These are phyloP conservation scores for Volucella bombylans DNA, from an alignment of 2,888 invertebrate genomes.

Conservation along the genomic window DNA sequence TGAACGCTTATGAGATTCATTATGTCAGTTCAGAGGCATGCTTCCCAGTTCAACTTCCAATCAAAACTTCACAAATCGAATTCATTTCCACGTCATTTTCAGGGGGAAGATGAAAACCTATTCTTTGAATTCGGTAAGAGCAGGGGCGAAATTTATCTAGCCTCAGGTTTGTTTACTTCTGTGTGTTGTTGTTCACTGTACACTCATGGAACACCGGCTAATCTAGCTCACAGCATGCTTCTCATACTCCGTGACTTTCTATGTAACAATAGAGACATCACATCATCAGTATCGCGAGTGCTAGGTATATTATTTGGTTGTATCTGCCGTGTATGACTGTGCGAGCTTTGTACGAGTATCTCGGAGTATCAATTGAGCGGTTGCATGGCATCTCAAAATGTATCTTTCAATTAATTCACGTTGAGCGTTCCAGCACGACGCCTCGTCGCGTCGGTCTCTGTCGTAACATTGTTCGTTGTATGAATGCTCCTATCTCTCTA, in stretches of 20 bases:
- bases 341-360: constrained; percentile 13
- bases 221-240: constrained; percentile 59
- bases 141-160: not conserved
- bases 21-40: constrained; percentile 37
- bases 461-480: not conserved
- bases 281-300: constrained; percentile 45
- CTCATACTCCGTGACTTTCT: constrained; percentile 9
- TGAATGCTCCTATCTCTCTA: not conserved
- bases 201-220: constrained; percentile 35
- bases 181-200: constrained; percentile 21
- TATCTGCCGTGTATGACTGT: constrained; percentile 2
- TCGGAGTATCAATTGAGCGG: constrained; percentile 46
- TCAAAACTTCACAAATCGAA: constrained; percentile 55
- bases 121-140: not conserved
- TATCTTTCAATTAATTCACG: constrained; percentile 79
- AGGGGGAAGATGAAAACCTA: not conserved
- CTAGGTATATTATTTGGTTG: constrained; percentile 19
- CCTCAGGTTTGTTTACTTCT: constrained; percentile 61
- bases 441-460: constrained; percentile 35
- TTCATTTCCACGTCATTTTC: constrained; percentile 7
- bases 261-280: constrained; percentile 43
- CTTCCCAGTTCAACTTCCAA: constrained; percentile 40
- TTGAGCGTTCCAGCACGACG: constrained; percentile 79
- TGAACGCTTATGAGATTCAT: constrained; percentile 45
- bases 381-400: constrained; percentile 73